Evolutionary conservation across 2,888 invertebrate genomes (phyloP).

Genomic region (Ophioninae sp.): DNA sequence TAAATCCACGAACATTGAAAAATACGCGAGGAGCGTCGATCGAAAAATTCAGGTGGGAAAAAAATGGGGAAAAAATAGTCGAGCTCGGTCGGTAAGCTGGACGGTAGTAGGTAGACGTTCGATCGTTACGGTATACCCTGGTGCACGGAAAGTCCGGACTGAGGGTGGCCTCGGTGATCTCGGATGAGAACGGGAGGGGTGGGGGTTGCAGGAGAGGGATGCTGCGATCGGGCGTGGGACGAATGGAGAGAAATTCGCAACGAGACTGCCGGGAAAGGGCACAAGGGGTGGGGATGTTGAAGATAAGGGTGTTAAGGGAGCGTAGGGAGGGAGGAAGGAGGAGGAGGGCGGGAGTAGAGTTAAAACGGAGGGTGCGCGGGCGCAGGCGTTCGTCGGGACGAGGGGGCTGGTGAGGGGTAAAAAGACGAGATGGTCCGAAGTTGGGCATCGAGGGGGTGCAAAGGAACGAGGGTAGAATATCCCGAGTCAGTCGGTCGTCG

Average conservation of each 20-base stretch:
- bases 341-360: constrained; percentile 15
- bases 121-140: constrained; percentile 11
- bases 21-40: too few species aligned
- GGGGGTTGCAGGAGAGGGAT: constrained; percentile 39
- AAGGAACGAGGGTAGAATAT: constrained; percentile 51
- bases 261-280: constrained; percentile 26
- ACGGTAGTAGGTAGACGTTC: not conserved
- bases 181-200: constrained; percentile 31
- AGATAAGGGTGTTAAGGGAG: too few species aligned
- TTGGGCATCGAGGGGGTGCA: constrained; percentile 50
- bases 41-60: too few species aligned
- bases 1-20: too few species aligned
- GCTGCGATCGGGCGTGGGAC: constrained; percentile 53
- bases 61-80: too few species aligned
- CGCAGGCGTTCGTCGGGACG: constrained; percentile 53
- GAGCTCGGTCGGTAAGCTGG: constrained; percentile 9
- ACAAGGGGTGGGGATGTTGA: constrained; percentile 38
- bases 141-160: constrained; percentile 16
- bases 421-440: constrained; percentile 39
- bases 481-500: constrained; percentile 61
- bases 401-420: constrained; percentile 11
- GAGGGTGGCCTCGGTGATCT: constrained; percentile 38
- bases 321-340: constrained; percentile 31
- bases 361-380: constrained; percentile 62
- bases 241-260: constrained; percentile 52